Conservation (phyloP, 2,113 vertebrate species). For the Neogobius melanostomus region DNA sequence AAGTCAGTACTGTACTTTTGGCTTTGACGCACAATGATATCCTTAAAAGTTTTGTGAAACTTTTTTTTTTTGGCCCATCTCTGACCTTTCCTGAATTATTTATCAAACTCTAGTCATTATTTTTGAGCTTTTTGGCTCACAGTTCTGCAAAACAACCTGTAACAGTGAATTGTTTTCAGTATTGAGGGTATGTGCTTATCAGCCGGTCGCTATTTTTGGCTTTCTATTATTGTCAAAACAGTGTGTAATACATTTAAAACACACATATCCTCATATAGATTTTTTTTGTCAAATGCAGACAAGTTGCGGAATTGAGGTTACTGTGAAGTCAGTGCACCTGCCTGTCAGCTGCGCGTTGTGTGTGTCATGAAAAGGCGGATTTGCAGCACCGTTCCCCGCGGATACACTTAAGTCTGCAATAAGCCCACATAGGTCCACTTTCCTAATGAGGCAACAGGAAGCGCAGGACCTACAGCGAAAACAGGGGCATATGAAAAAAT, state of each 20-base stretch:
- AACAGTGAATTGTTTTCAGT: neutral
- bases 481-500: constrained; percentile 8
- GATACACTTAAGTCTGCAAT: constrained; percentile 51
- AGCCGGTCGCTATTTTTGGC: neutral
- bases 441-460: constrained; percentile 57
- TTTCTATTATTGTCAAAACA: neutral
- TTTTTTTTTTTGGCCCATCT: neutral
- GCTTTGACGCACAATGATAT: no score
- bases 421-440: constrained; percentile 44
- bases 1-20: no score
- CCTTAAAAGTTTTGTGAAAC: neutral
- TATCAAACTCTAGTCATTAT: neutral
- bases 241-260: neutral
- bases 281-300: neutral
- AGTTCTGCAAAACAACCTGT: neutral
- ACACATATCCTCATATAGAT: neutral
- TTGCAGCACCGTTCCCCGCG: constrained; percentile 47
- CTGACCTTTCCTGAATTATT: neutral
- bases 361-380: constrained; percentile 34
- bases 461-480: constrained; percentile 21
- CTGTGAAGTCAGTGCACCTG: constrained; percentile 41
- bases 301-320: constrained; percentile 25
- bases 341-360: constrained; percentile 32
- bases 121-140: neutral
- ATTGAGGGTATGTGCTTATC: neutral